Base-by-base conservation (phyloP, 2,888 invertebrate genomes). In the Stomorhina lunata region DNA sequence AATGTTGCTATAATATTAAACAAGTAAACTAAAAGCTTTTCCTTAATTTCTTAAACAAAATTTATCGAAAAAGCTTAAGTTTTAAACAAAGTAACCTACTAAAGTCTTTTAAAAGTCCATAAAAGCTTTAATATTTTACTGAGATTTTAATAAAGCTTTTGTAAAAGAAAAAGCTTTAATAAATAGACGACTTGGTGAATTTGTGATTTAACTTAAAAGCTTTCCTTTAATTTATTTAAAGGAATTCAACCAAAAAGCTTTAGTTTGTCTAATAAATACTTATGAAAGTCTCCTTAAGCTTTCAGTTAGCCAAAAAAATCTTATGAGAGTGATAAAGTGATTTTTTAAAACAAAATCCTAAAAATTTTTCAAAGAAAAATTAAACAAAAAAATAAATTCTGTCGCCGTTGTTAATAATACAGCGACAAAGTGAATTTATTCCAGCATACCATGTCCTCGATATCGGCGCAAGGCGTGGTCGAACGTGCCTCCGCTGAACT, bases 401-500 rank as follows among this genome's bases (percentile, higher is more conserved):
- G 66, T 66, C 34, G 79, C 66, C 66, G 59, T 80, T 66, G 72
- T 80, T 43, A 65, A 73, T n/a, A 80, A 79, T 40, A 80, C 80
- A 77, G 84, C 89, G 72, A 73, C 84, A 89, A 88, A 88, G 89
- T 89, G 89, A 86, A 89, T 89, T 86, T 89, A 87, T 89, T 89
- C 73, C 89, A 89, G 89, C 85, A 89, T 85, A 89, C 89, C 89
- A 95, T 95, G 95, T 95, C 95, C 90, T 95, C 95, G 89, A 95
- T 96, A 92, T 96, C 96, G 87, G 95, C 96, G 87, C 96, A 96
- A 92, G 96, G 96, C 88, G 96, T 97, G 89, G 97, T 97, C 91
- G 97, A 97, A 93, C 94, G 97, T 89, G 97, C 97, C 88, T 96
- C 96, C 87, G 97, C 97, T 85, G 97, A 97, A 92, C 93, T 97